Percentiles rank a stretch among this genome's conserved stretches.
These are phyloP conservation scores for Resseliella maxima DNA, from an alignment of 2,888 invertebrate species.

Conservation along the genomic window DNA sequence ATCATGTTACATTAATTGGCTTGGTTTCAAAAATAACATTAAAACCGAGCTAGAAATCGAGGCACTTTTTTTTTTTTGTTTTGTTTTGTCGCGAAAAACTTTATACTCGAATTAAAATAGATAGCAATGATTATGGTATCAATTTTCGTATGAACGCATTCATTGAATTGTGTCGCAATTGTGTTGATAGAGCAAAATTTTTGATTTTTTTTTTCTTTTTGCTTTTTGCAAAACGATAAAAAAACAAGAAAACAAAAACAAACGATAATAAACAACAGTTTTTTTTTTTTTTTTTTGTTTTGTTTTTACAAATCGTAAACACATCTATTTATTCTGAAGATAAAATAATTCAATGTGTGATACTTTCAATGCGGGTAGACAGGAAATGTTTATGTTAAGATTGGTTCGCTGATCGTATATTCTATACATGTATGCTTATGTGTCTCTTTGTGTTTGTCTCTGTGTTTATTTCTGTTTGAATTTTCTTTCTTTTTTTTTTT, in stretches of 20 bases:
- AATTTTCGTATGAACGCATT: too few species aligned
- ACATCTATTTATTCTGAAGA: background rate
- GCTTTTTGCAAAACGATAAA: too few species aligned
- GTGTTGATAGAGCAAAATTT: too few species aligned
- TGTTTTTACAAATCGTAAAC: background rate
- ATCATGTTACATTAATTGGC: conserved; percentile 35
- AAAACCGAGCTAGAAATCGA: background rate
- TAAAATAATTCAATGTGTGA: background rate
- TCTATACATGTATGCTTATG: background rate
- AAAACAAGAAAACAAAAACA: too few species aligned
- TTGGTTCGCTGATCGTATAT: background rate
- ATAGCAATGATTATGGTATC: conserved; percentile 1
- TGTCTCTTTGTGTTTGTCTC: background rate
- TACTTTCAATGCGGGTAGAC: conserved; percentile 21
- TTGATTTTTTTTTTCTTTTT: too few species aligned
- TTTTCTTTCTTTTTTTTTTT: too few species aligned
- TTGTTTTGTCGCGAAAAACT: background rate
- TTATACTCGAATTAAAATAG: conserved; percentile 5
- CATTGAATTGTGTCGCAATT: too few species aligned
- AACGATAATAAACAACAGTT: too few species aligned
- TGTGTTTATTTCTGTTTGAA: too few species aligned
- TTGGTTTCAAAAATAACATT: too few species aligned
- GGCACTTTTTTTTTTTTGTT: background rate
- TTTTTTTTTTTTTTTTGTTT: too few species aligned
- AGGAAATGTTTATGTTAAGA: background rate